Evolutionary conservation across 2,797 vertebrate species (phyloP), one percentile per base, ranked within the genome.

Genomic region (Smutsia gigantea): DNA sequence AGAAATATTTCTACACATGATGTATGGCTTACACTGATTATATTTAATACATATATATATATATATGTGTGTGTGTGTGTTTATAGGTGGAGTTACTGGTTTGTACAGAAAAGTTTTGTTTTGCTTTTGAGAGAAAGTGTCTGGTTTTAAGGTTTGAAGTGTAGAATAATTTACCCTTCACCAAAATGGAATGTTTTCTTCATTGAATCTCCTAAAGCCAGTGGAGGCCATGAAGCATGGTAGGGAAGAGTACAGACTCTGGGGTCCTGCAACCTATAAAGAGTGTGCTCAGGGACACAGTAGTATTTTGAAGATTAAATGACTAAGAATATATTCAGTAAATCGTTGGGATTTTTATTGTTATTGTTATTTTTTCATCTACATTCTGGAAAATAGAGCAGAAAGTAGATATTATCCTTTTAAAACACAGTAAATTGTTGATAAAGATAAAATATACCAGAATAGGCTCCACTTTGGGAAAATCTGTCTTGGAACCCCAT

Each of bases 331-430:
- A 21, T 21, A 59, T 86, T 91, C 9, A 49, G 14, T 77, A 91
- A 53, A 42, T 87, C 49, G 55, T 81, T 71, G 49, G 53, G 49
- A 27, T 93, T 85, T 29, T 95, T 87, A 75, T 90, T 59, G 19
- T 89, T 63, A 64, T 84, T 94, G n/a, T 75, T 64, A 92, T 97
- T 97, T 97, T 84, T 87, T 83, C 71, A 94, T 96, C 94, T 94
- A 88, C 64, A 90, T 96, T 97, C 96, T 97, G 95, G 85, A 94
- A 97, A 96, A 90, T 51, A 95, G 85, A 66, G 66, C 81, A 96
- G 93, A 68, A 75, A 9, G 83, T 95, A 96, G 96, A 74, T 97
- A 96, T 71, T 96, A 74, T 95, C 23, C 53, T 93, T 79, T 86
- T 49, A 75, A 87, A 94, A 46, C 68, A 93, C 27, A 78, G 27